Conservation (phyloP, 2,888 invertebrate species). For the Lasioglossum calceatum region DNA sequence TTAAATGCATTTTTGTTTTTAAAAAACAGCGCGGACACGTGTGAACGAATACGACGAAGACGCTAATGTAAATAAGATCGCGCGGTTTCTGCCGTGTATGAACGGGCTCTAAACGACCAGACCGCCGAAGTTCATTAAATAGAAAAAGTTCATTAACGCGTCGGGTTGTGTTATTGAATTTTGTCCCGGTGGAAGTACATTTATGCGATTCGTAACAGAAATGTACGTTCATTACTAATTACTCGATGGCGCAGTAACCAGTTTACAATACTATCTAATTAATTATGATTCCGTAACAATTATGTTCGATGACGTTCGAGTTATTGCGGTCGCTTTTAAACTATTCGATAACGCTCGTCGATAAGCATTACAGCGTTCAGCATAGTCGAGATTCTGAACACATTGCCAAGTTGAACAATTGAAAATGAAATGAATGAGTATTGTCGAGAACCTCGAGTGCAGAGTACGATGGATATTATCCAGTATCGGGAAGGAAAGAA, state of each 20-base stretch:
- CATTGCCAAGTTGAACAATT: too few species aligned
- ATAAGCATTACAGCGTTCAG: not conserved
- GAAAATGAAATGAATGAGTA: too few species aligned
- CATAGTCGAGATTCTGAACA: not conserved
- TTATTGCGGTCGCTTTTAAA: not conserved
- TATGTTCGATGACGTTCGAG: not conserved
- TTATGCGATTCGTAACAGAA: not conserved
- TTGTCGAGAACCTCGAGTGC: too few species aligned
- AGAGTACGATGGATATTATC: too few species aligned
- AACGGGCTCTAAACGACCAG: too few species aligned
- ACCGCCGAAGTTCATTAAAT: not conserved
- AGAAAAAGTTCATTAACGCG: not conserved
- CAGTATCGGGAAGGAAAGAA: too few species aligned
- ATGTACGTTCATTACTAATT: not conserved
- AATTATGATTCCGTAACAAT: not conserved
- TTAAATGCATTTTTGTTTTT: too few species aligned
- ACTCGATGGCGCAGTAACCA: not conserved
- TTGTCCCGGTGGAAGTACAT: not conserved
- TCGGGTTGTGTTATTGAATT: not conserved
- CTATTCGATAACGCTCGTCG: not conserved
- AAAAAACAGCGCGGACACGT: too few species aligned
- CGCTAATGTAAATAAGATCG: too few species aligned
- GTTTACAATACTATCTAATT: not conserved
- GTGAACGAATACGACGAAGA: too few species aligned
- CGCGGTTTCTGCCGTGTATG: too few species aligned